Base-by-base conservation (phyloP, 2,113 vertebrate genomes). In the Grammomys surdaster region DNA sequence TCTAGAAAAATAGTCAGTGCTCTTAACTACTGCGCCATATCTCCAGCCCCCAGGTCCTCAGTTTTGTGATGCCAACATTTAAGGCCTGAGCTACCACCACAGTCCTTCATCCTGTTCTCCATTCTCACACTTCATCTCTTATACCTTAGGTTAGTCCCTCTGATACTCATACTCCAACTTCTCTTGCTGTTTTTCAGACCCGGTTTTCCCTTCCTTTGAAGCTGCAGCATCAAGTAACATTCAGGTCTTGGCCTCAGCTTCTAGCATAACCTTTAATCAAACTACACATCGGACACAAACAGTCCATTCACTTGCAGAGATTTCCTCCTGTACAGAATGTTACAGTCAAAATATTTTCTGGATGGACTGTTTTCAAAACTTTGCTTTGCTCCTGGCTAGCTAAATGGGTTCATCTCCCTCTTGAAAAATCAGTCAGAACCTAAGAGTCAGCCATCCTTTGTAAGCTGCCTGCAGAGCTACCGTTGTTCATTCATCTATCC, bases 331-430 rank as follows among this genome's bases (percentile, higher is more conserved):
- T 65, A 46, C 46, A 76, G 48, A 67, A 84, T 72, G 16, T 60
- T 92, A 77, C 6, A 86, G 67, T 82, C 87, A 90, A 91, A 88
- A 77, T 43, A 86, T 86, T 95, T 95, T 95, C n/a, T 81, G 46
- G 82, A n/a, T 87, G n/a, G 78, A 26, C 26, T 86, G 67, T 13
- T 43, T 93, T 94, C 88, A 90, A 67, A 80, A 80, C 69, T 91
- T 77, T 43, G 36, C 89, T 96, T 40, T 91, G 12, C 43, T 77
- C 43, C 28, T 92, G 81, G 72, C 22, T 63, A 92, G 24, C 65
- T 91, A 3, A 82, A 20, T 63, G 40, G 80, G 72, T 16, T 43
- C 36, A 17, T 63, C 86, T 3, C 75, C 11, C 7, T 56, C 63
- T 94, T 51, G 36, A 84, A 94, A 93, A 90, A 92, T 78, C 22